A percentile compares a stretch with the other conserved stretches of the same genome.
phyloP scores from a whole-genome alignment of 2,888 invertebrate genomes.

The Itoplectis maculator region DNA sequence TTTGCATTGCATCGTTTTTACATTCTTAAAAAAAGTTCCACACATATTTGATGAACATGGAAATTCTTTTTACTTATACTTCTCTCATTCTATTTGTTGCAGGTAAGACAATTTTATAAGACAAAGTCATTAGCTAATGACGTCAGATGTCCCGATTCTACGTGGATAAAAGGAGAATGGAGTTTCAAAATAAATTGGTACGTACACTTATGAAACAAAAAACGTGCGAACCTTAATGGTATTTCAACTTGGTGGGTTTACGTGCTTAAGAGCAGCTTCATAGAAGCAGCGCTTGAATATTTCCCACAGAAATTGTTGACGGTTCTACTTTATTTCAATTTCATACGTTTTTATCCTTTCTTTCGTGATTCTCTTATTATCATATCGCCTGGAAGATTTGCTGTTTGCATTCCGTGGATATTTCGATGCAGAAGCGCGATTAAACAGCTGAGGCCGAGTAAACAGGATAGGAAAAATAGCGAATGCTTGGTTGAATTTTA shows the following conservation, averaged over 20 bases:
- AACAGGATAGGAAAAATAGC: constrained; percentile 11
- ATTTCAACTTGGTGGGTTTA: constrained; percentile 60
- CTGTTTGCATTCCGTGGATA: background rate
- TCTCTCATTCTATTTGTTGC: constrained; percentile 68
- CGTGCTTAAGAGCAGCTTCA: constrained; percentile 60
- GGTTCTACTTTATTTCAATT: constrained; percentile 19
- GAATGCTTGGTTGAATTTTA: constrained; percentile 22
- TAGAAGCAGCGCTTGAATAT: constrained; percentile 50
- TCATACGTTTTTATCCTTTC: background rate
- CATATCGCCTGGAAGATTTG: background rate
- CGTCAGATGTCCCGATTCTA: constrained; percentile 58
- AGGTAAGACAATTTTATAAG: constrained; percentile 68
- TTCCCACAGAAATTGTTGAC: constrained; percentile 25
- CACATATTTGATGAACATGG: background rate
- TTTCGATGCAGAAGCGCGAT: background rate
- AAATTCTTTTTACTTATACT: background rate
- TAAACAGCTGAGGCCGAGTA: background rate
- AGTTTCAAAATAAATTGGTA: background rate
- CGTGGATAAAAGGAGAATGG: background rate
- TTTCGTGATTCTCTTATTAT: constrained; percentile 9
- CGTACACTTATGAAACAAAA: constrained; percentile 34
- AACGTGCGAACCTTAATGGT: constrained; percentile 65
- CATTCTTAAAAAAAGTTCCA: background rate
- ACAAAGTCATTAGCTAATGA: constrained; percentile 60
- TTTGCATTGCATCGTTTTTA: background rate